Percentiles rank a stretch among this genome's conserved stretches.
phyloP scores from a whole-genome alignment of 2,888 invertebrate genomes.

The Drosophila kambysellisi region DNA sequence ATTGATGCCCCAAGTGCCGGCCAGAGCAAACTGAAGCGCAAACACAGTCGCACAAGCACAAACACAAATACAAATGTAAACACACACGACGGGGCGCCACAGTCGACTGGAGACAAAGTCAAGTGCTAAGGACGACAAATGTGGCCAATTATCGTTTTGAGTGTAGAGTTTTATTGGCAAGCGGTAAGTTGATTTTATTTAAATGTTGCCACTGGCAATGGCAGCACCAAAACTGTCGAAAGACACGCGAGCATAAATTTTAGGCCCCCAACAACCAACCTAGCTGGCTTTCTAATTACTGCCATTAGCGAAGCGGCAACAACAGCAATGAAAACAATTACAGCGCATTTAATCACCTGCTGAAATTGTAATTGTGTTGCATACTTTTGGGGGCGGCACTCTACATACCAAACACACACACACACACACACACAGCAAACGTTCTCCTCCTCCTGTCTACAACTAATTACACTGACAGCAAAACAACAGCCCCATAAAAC shows the following conservation, averaged over 20 bases:
- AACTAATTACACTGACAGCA: constrained; percentile 54
- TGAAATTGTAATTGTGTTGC: constrained; percentile 83
- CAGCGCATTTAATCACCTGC: constrained; percentile 84
- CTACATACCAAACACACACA: not conserved
- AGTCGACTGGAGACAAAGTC: constrained; percentile 49
- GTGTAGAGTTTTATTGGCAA: constrained; percentile 78
- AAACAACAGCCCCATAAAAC: constrained; percentile 37
- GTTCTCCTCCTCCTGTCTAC: constrained; percentile 31
- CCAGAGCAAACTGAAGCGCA: constrained; percentile 46
- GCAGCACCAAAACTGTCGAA: constrained; percentile 54
- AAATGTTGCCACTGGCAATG: constrained; percentile 68
- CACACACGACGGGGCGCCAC: constrained; percentile 32
- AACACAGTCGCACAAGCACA: constrained; percentile 20
- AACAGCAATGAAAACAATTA: constrained; percentile 82
- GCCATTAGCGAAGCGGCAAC: constrained; percentile 67
- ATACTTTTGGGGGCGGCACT: constrained; percentile 63
- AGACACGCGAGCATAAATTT: constrained; percentile 78
- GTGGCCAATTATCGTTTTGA: constrained; percentile 79
- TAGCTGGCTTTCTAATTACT: constrained; percentile 74
- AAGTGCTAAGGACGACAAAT: constrained; percentile 66
- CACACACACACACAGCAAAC: not conserved
- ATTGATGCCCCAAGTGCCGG: constrained; percentile 77
- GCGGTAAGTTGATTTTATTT: constrained; percentile 65
- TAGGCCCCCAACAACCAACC: not conserved
- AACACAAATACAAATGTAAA: constrained; percentile 9